phyloP scores from a whole-genome alignment of 2,113 vertebrate genomes.

The Odontophorus gujanensis region DNA sequence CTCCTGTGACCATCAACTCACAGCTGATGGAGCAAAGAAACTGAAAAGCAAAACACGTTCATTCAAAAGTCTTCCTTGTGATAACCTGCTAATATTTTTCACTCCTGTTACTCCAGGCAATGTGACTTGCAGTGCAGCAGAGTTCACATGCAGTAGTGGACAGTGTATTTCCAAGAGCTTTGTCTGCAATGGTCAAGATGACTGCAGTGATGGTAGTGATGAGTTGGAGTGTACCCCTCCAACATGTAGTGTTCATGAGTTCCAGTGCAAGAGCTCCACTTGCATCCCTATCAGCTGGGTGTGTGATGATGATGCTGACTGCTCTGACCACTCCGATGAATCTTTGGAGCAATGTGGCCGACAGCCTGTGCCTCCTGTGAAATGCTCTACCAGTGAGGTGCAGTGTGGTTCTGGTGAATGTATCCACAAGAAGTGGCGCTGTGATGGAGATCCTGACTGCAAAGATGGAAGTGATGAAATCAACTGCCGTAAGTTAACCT shows the following conservation, averaged over 20 bases:
- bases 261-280: slow-evolving; percentile 89
- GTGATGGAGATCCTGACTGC: slow-evolving; percentile 95
- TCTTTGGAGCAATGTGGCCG: slow-evolving; percentile 89
- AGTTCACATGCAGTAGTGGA: slow-evolving; percentile 93
- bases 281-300: slow-evolving; percentile 94
- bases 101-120: slow-evolving; percentile 80
- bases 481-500: slow-evolving; percentile 90
- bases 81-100: neutral
- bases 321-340: slow-evolving; percentile 93
- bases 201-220: slow-evolving; percentile 92
- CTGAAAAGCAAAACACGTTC: neutral
- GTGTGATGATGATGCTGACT: slow-evolving; percentile 94
- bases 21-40: neutral
- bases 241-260: slow-evolving; percentile 88
- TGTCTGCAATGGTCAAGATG: slow-evolving; percentile 94
- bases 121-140: slow-evolving; percentile 89
- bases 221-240: slow-evolving; percentile 88
- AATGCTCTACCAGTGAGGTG: slow-evolving; percentile 87
- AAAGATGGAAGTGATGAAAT: slow-evolving; percentile 94
- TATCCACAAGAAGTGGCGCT: slow-evolving; percentile 96
- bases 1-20: neutral
- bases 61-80: neutral
- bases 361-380: slow-evolving; percentile 83
- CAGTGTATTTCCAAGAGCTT: slow-evolving; percentile 94
- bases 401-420: slow-evolving; percentile 93